phyloP scores from a whole-genome alignment of 2,113 vertebrate species.

The Oenanthe oenanthe region DNA sequence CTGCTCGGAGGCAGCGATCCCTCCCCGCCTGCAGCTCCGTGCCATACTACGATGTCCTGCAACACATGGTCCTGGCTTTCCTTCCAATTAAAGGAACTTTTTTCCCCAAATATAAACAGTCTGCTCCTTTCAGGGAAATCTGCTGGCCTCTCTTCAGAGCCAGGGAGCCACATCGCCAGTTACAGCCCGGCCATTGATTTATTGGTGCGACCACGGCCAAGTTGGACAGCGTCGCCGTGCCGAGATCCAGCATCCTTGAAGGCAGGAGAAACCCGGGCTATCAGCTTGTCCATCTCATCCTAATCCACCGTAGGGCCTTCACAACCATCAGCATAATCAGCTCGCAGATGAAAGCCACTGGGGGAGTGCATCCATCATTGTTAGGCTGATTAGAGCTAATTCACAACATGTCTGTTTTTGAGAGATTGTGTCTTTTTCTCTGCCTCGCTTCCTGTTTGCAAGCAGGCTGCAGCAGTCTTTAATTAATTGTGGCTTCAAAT shows the following conservation, averaged over 20 bases:
- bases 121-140: constrained; percentile 63
- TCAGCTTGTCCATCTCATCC: constrained; percentile 56
- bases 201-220: constrained; percentile 49
- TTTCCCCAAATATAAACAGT: constrained; percentile 48
- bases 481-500: constrained; percentile 61
- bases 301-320: not conserved
- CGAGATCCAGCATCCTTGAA: constrained; percentile 38
- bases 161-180: constrained; percentile 22
- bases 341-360: constrained; percentile 25
- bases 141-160: constrained; percentile 44
- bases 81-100: not conserved
- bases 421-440: constrained; percentile 17
- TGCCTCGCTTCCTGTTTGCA: constrained; percentile 20
- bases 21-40: not conserved
- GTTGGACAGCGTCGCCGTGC: not conserved
- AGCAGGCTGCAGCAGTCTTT: constrained; percentile 26
- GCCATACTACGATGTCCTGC: not conserved
- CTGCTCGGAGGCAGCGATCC: not conserved
- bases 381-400: constrained; percentile 36
- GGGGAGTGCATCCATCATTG: constrained; percentile 44
- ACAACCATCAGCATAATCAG: not conserved
- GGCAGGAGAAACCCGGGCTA: constrained; percentile 11
- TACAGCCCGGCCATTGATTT: constrained; percentile 55
- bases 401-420: constrained; percentile 4
- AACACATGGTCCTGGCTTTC: not conserved